phyloP scores from a whole-genome alignment of 2,797 vertebrate species.

The Galagoides demidoff region DNA sequence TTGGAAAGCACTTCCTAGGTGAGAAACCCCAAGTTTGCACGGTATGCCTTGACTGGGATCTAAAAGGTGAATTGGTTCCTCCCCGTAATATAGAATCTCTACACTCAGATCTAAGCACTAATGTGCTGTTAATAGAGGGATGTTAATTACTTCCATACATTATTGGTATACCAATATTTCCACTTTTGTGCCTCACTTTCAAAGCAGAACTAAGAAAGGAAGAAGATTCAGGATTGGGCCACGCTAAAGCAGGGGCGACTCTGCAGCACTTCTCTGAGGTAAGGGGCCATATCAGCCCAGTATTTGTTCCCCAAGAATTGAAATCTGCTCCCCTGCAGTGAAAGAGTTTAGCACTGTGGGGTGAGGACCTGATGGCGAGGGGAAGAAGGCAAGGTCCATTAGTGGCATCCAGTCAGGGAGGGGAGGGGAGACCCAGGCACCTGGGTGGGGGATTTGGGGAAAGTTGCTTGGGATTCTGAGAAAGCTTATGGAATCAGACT shows the following conservation, averaged over 20 bases:
- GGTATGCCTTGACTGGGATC: not conserved
- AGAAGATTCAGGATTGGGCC: not conserved
- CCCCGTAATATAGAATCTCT: not conserved
- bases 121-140: not conserved
- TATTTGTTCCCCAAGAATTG: not conserved
- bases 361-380: not conserved
- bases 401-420: not conserved
- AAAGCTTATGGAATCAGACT: not conserved
- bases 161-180: not conserved
- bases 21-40: not conserved
- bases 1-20: too few relatives aligned
- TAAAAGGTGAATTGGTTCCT: not conserved
- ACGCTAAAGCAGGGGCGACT: not conserved
- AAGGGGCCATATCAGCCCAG: too few relatives aligned
- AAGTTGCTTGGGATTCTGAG: not conserved
- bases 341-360: not conserved
- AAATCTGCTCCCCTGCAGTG: not conserved
- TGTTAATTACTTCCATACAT: not conserved
- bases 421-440: not conserved
- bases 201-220: not conserved
- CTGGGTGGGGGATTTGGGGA: accelerated
- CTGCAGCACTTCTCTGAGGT: not conserved
- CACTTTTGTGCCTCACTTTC: not conserved
- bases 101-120: not conserved
- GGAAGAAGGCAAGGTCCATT: not conserved